Evolutionary conservation across 2,797 vertebrate species (phyloP).

Genomic region (Falco naumanni): DNA sequence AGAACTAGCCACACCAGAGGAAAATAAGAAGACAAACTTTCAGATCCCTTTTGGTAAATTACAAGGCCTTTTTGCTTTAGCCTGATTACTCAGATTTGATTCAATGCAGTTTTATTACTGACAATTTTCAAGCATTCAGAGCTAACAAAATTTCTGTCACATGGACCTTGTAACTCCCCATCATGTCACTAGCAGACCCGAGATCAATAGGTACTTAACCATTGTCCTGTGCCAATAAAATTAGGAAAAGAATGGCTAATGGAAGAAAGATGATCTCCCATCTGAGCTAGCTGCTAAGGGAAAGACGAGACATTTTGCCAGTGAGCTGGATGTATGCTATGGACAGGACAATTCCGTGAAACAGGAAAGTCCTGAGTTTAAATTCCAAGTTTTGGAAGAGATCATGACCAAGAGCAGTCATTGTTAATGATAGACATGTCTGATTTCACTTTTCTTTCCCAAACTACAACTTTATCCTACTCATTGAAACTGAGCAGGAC

Average conservation of each 20-base stretch:
- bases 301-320: not conserved
- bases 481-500: not conserved
- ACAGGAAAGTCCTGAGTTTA: not conserved
- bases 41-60: not conserved
- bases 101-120: not conserved
- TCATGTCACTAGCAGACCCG: not conserved
- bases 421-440: not conserved
- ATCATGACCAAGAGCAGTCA: not conserved
- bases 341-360: not conserved
- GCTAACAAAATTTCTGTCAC: not conserved
- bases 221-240: not conserved
- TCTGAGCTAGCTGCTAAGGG: not conserved
- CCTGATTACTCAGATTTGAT: not conserved
- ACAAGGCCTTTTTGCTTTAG: not conserved
- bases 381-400: not conserved
- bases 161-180: rapidly evolving
- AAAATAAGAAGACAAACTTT: not conserved
- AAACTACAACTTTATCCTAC: not conserved
- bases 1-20: not conserved
- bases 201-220: not conserved
- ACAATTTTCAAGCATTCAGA: not conserved
- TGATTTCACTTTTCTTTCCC: not conserved
- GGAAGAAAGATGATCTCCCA: not conserved
- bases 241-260: not conserved
- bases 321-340: not conserved